Evolutionary conservation across 1,140 invertebrate genomes (phyloP).

Genomic region (Drosophila truncata): DNA sequence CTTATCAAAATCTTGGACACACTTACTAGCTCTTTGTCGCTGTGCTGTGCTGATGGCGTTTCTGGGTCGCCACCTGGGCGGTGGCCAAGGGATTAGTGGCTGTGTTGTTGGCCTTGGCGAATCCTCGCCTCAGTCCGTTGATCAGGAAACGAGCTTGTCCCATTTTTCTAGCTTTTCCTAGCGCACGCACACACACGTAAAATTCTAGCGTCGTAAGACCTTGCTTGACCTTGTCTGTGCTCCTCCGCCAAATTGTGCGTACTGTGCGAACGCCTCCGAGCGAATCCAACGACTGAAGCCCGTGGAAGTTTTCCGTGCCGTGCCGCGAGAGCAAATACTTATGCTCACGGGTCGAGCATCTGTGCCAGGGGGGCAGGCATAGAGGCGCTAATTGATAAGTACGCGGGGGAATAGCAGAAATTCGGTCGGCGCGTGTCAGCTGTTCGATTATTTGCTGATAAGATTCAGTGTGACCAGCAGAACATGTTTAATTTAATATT

Average conservation of each 20-base stretch:
- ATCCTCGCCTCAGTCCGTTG: slow-evolving; percentile 8
- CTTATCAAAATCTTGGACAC: slow-evolving; percentile 17
- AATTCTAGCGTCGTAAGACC: slow-evolving; percentile 55
- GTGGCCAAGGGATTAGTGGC: not conserved
- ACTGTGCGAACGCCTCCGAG: slow-evolving; percentile 16
- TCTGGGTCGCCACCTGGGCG: slow-evolving; percentile 23
- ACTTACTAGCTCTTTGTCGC: slow-evolving; percentile 13
- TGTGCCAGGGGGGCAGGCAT: slow-evolving; percentile 22
- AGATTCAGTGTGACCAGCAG: slow-evolving; percentile 16
- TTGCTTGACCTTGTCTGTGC: slow-evolving; percentile 69
- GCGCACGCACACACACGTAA: slow-evolving; percentile 11
- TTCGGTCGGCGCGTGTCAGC: slow-evolving; percentile 20
- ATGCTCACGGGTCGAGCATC: slow-evolving; percentile 29
- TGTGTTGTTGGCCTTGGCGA: slow-evolving; percentile 5
- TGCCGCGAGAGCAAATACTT: slow-evolving; percentile 31
- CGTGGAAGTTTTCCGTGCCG: slow-evolving; percentile 41
- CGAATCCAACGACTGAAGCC: slow-evolving; percentile 35
- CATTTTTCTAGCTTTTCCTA: slow-evolving; percentile 46
- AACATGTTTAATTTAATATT: too few species aligned
- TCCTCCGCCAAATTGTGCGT: slow-evolving; percentile 29
- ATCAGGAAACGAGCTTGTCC: slow-evolving; percentile 43
- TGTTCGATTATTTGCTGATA: slow-evolving; percentile 40
- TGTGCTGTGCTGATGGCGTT: slow-evolving; percentile 25
- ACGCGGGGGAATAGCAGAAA: not conserved
- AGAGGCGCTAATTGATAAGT: slow-evolving; percentile 58